These are phyloP conservation scores for Nasonia giraulti DNA, from an alignment of 1,140 invertebrate genomes.

Conservation along the genomic window DNA sequence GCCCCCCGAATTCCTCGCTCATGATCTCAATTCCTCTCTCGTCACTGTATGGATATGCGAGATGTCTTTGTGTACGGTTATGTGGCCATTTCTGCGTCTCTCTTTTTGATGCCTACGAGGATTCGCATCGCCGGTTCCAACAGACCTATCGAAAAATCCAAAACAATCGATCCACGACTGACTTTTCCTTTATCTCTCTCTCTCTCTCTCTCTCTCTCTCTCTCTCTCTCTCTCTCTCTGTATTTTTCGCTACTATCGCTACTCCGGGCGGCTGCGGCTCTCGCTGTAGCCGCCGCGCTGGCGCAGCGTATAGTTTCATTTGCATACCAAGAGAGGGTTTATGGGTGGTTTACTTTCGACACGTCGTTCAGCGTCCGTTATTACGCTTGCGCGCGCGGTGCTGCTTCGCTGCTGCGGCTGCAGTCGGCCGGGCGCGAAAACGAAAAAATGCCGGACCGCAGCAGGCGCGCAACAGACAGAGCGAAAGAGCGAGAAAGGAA, in stretches of 20 bases:
- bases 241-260: constrained; percentile 25
- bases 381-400: constrained; percentile 44
- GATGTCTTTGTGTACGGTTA: no score
- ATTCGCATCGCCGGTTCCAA: no score
- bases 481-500: constrained; percentile 13
- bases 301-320: constrained; percentile 44
- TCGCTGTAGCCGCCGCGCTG: background rate
- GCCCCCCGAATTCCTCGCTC: background rate
- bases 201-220: no score
- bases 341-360: constrained; percentile 53
- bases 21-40: no score
- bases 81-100: no score
- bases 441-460: constrained; percentile 29
- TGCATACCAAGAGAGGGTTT: constrained; percentile 51
- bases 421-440: constrained; percentile 34
- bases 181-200: background rate
- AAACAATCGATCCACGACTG: background rate
- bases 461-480: background rate
- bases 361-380: constrained; percentile 49
- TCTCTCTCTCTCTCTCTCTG: no score
- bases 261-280: background rate
- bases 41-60: no score
- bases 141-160: no score
- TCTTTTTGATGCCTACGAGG: no score
- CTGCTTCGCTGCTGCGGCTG: background rate